Base-by-base conservation (phyloP, 2,797 vertebrate genomes). In the Typhlichthys subterraneus region DNA sequence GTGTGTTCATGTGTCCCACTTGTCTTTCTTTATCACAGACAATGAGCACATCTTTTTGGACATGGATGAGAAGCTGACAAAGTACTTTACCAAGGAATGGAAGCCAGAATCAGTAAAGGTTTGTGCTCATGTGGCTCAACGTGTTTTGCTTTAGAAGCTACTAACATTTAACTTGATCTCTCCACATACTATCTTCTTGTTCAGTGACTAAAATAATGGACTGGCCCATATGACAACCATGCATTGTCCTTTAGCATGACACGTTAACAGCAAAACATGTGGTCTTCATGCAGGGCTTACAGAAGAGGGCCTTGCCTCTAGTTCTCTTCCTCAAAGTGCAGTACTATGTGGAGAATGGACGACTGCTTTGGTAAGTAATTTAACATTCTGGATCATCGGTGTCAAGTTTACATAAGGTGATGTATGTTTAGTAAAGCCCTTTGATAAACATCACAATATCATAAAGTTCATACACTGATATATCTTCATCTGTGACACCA, bases 31-130 rank as follows among this genome's bases (percentile, higher is more conserved):
- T n/a, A 42, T 63, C 52, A 11, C 76, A 98, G 95, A 97, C 86
- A 94, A 95, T 62, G 95, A 97, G 71, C 93, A 95, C 71, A 88
- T 96, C 70, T 98, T 96, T 84, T 83, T 97, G 80, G 95, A 98
- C 76, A 75, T 96, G 91, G 94, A 95, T 55, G 95, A 95, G 81
- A 96, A 95, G 67, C 91, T 98, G 63, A 92, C 85, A 10, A 95
- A 94, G 76, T 97, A 96, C 85, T 96, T 98, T 70, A 84, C 91
- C 8, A 95, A 94, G 83, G 95, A 96, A 57, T 94, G 94, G 94
- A 95, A 93, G 79, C 93, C 89, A 76, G 94, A 95, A 6, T 69
- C 65, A 0, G 86, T 17, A 23, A 92, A 92, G 91, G 96, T 97
- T 70, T 69, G 45, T 5, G 12, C 17, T 2, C 12, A 29, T 29